Evolutionary conservation across 2,888 invertebrate species (phyloP), one percentile per base, ranked within the genome.

Genomic region (Chymomyza amoena): DNA sequence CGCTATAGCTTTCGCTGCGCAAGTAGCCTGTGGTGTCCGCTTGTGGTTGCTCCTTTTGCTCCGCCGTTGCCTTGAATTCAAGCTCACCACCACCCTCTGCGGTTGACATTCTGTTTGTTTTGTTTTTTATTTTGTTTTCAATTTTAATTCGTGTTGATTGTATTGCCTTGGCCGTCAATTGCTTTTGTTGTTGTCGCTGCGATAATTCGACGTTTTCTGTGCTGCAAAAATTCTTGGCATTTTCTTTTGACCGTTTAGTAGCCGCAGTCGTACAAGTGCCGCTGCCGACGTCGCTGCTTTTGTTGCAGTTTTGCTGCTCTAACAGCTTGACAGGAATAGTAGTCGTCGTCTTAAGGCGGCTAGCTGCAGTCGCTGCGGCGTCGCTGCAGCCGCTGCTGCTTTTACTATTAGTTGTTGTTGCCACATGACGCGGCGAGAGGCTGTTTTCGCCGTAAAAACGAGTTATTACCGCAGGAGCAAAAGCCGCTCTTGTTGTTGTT

Each of bases 381-480:
- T 25, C 25, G 4, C 25, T 25, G 25, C 25, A 25, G 4, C 2
- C 6, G 36, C 61, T 71, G 79, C 68, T 78, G 87, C 75, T 77
- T 78, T 75, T 59, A 50, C 18, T 61, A 45, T 36, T 45, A 16
- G 61, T 16, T 61, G 61, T 78, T 85, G 61, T 3, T 50, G 59
- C 61, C 54, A 74, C 84, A 87, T 64, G 16, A 32, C 36, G 39
- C 45, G 64, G 56, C 39, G 28, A 51, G 28, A 15, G 57, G 39
- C 16, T 36, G 20, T 16, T 28, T 61, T 51, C 60, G 76, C 66
- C 39, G 64, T 45, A 63, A 68, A 80, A 84, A 84, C 84, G 86
- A 88, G 84, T 84, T 84, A 88, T 84, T 83, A 83, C 72, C 88
- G 77, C 79, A 87, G 84, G 87, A 87, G 87, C 73, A 73, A 70